Percentiles rank a stretch among this genome's conserved stretches.
Evolutionary conservation across 2,888 invertebrate species (phyloP).

Genomic region (Merodon equestris): DNA sequence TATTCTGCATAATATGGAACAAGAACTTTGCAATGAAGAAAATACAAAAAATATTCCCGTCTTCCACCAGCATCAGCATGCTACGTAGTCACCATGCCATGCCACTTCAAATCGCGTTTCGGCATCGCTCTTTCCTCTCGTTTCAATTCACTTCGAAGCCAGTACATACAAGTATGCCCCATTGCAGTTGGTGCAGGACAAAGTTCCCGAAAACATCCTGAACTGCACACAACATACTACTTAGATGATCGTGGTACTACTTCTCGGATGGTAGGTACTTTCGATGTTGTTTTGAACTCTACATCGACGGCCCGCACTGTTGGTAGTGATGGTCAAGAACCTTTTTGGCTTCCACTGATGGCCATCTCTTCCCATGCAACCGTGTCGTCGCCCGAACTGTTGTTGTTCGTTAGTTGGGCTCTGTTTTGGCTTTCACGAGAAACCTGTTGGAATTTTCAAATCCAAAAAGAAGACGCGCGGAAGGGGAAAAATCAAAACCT

Average conservation of each 20-base stretch:
- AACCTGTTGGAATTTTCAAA: constrained; percentile 68
- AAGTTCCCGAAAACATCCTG: constrained; percentile 41
- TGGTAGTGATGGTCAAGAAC: constrained; percentile 65
- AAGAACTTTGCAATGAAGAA: constrained; percentile 42
- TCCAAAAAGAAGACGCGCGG: constrained; percentile 21
- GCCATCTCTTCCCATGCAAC: constrained; percentile 60
- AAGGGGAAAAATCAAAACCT: constrained; percentile 46
- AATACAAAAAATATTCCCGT: constrained; percentile 18
- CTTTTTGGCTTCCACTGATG: constrained; percentile 65
- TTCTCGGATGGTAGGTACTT: constrained; percentile 10
- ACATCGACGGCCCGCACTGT: constrained; percentile 6
- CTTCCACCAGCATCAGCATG: constrained; percentile 25
- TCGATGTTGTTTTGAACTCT: constrained; percentile 20
- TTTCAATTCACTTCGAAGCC: background rate
- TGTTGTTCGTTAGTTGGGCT: constrained; percentile 47
- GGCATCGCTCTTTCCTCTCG: constrained; percentile 20
- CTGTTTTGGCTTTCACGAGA: constrained; percentile 35
- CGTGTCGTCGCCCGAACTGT: constrained; percentile 47
- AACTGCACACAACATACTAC: constrained; percentile 24
- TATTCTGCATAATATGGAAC: constrained; percentile 68
- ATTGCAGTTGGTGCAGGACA: background rate
- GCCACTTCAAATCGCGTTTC: constrained; percentile 43
- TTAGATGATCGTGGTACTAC: constrained; percentile 26
- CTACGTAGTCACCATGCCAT: constrained; percentile 44
- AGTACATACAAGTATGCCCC: constrained; percentile 16